phyloP scores from a whole-genome alignment of 2,113 vertebrate genomes.

The Cnemophilus loriae region DNA sequence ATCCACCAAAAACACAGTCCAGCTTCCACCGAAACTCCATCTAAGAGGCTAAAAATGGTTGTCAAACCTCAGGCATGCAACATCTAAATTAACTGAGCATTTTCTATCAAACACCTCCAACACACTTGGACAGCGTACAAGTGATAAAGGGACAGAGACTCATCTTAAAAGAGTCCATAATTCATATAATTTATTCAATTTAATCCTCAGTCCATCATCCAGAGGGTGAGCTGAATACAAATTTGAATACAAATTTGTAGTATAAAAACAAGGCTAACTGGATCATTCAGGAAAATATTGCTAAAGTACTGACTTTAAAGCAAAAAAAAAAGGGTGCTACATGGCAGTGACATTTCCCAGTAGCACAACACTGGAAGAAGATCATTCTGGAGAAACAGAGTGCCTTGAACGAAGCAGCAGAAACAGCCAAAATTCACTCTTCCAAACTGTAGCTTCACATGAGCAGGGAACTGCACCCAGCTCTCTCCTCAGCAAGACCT shows the following conservation, averaged over 20 bases:
- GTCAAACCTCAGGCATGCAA: neutral
- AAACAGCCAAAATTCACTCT: neutral
- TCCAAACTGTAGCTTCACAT: neutral
- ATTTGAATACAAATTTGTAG: neutral
- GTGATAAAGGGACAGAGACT: neutral
- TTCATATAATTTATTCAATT: neutral
- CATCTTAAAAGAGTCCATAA: neutral
- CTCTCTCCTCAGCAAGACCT: neutral
- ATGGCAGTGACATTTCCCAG: neutral
- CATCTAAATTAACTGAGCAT: neutral
- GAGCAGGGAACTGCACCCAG: neutral
- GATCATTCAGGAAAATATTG: neutral
- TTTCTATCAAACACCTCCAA: neutral
- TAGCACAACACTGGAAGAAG: neutral
- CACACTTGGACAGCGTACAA: neutral
- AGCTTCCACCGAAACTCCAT: neutral
- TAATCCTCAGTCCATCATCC: neutral
- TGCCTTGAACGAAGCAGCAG: neutral
- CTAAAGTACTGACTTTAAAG: neutral
- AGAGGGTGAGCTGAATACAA: neutral
- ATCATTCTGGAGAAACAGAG: accelerated
- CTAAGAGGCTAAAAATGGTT: neutral
- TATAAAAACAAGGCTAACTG: neutral
- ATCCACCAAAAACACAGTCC: neutral
- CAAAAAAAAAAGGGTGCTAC: neutral